Percentiles rank a stretch among this genome's conserved stretches.
phyloP scores from a whole-genome alignment of 1,140 invertebrate genomes.

The Lasioglossum albipes region DNA sequence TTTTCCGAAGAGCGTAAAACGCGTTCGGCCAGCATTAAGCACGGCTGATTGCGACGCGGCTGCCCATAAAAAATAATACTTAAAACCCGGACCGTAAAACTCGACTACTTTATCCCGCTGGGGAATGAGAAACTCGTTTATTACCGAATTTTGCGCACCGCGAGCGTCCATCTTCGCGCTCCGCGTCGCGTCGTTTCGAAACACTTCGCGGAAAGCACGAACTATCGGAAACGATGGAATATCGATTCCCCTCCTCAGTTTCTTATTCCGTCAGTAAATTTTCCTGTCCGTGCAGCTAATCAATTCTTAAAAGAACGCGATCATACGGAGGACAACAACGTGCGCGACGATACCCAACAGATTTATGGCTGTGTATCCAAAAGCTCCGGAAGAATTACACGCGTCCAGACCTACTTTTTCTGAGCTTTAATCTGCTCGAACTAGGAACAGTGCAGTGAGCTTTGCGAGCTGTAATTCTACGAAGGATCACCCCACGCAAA shows the following conservation, averaged over 20 bases:
- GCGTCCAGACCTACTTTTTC: not conserved
- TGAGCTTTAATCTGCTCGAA: not conserved
- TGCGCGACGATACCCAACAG: not conserved
- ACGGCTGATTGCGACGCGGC: constrained; percentile 12
- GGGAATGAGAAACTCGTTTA: constrained; percentile 19
- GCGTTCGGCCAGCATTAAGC: constrained; percentile 3
- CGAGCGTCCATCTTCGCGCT: not conserved
- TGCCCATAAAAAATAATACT: constrained; percentile 17
- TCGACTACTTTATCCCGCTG: not conserved
- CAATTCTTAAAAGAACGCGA: not conserved
- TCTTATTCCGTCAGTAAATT: constrained; percentile 8
- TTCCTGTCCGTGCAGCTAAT: not conserved
- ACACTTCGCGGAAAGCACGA: too few relatives aligned
- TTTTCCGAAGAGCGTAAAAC: constrained; percentile 12
- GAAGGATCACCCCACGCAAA: not conserved
- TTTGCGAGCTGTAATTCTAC: not conserved
- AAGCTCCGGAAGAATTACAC: not conserved
- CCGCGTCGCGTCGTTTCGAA: too few relatives aligned
- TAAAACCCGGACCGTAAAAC: not conserved
- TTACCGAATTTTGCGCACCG: not conserved
- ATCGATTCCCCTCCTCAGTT: too few relatives aligned
- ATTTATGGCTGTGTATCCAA: constrained; percentile 7
- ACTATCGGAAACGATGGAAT: too few relatives aligned
- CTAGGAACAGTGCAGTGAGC: not conserved
- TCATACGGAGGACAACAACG: too few relatives aligned